phyloP scores from a whole-genome alignment of 2,113 vertebrate species.

The Ceyx margarethae region DNA sequence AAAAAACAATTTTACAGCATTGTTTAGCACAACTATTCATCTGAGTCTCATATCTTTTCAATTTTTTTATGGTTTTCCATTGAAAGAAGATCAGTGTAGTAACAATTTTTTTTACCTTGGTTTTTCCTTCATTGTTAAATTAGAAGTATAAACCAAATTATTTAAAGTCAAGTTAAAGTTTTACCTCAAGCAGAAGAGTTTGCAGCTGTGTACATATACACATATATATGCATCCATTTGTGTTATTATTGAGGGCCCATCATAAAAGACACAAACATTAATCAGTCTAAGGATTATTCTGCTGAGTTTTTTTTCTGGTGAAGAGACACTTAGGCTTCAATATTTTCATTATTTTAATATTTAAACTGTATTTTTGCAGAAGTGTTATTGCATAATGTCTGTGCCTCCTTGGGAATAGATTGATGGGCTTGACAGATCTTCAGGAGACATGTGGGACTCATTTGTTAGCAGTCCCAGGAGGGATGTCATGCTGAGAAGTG shows the following conservation, averaged over 20 bases:
- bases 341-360: not conserved
- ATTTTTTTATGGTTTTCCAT: not conserved
- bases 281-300: not conserved
- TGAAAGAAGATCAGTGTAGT: not conserved
- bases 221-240: not conserved
- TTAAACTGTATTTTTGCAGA: not conserved
- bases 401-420: not conserved
- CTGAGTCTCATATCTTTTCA: not conserved
- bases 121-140: not conserved
- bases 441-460: not conserved
- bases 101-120: not conserved
- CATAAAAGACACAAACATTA: not conserved
- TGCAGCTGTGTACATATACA: not conserved
- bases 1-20: not conserved
- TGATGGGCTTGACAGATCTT: conserved; percentile 31
- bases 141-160: not conserved
- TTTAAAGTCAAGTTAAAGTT: not conserved
- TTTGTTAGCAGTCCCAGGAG: conserved; percentile 14
- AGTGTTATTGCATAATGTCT: not conserved
- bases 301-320: not conserved
- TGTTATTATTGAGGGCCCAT: not conserved
- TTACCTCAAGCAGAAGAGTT: not conserved
- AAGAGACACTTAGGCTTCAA: not conserved
- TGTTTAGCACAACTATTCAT: not conserved
- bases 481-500: conserved; percentile 37